Conservation (phyloP, 2,113 vertebrate species). For the Tursiops truncatus region DNA sequence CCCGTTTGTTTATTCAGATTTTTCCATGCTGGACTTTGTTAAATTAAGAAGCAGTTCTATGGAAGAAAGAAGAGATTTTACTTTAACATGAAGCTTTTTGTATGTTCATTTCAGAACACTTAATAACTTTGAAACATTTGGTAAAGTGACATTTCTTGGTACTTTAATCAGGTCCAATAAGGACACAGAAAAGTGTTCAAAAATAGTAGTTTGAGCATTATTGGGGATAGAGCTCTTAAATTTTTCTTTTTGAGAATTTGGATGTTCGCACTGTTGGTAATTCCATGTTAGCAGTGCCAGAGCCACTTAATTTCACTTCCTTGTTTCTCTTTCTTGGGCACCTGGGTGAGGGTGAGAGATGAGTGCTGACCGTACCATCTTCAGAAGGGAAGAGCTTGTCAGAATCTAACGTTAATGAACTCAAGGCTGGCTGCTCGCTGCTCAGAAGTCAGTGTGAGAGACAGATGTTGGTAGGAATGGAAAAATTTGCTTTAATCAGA, state of each 20-base stretch:
- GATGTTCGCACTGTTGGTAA: neutral
- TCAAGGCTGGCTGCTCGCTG: neutral
- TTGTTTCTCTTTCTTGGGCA: neutral
- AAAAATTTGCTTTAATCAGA: neutral
- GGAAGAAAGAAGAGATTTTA: constrained; percentile 1
- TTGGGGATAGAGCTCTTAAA: neutral
- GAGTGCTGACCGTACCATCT: neutral
- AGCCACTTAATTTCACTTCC: neutral
- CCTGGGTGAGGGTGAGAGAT: neutral
- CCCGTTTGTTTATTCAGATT: neutral
- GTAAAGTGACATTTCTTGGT: neutral
- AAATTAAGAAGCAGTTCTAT: neutral
- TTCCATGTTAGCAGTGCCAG: neutral
- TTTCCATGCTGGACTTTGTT: neutral
- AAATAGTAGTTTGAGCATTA: neutral
- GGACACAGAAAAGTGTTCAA: neutral
- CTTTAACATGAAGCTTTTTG: neutral
- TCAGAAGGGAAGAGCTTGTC: neutral
- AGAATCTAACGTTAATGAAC: neutral
- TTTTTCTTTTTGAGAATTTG: constrained; percentile 21
- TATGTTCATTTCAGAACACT: neutral
- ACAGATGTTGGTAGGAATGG: neutral
- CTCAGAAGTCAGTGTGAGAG: neutral
- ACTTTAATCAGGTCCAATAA: neutral
- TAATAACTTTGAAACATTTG: neutral